These are phyloP conservation scores for Isichthys henryi DNA, from an alignment of 2,113 vertebrate species.

Conservation along the genomic window DNA sequence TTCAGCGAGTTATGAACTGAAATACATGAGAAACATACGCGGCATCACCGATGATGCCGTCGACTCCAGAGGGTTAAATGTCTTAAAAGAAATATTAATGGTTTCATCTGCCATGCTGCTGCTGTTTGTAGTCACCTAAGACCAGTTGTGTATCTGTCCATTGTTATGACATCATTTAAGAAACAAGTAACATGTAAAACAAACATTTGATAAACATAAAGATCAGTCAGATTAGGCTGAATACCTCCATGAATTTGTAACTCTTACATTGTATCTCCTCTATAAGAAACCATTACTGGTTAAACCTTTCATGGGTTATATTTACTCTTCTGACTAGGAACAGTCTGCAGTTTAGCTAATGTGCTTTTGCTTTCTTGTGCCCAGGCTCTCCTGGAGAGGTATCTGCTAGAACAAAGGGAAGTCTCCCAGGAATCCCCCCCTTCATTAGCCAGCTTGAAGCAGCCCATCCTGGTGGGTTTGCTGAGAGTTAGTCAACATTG, in stretches of 20 bases:
- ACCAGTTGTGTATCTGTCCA: background rate
- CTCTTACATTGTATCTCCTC: background rate
- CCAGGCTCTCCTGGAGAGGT: constrained; percentile 63
- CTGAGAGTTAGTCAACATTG: background rate
- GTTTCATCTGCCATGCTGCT: background rate
- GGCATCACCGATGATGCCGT: too few relatives aligned
- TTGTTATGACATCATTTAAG: background rate
- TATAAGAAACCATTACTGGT: background rate
- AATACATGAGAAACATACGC: too few relatives aligned
- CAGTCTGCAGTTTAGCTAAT: background rate
- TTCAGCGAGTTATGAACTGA: too few relatives aligned
- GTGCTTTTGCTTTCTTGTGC: background rate
- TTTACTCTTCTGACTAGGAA: background rate
- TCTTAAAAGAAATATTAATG: background rate
- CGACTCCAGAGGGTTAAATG: background rate
- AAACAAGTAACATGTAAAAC: too few relatives aligned
- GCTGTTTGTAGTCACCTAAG: background rate
- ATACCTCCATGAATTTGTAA: background rate
- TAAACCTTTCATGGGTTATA: background rate
- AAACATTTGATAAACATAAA: background rate
- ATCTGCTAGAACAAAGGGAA: constrained; percentile 49
- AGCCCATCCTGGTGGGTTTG: constrained; percentile 37
- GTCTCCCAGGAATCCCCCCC: constrained; percentile 44
- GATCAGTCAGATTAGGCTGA: background rate
- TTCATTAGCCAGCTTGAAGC: constrained; percentile 9